Conservation (phyloP, 1,140 invertebrate genomes). For the Telenomus remus region DNA sequence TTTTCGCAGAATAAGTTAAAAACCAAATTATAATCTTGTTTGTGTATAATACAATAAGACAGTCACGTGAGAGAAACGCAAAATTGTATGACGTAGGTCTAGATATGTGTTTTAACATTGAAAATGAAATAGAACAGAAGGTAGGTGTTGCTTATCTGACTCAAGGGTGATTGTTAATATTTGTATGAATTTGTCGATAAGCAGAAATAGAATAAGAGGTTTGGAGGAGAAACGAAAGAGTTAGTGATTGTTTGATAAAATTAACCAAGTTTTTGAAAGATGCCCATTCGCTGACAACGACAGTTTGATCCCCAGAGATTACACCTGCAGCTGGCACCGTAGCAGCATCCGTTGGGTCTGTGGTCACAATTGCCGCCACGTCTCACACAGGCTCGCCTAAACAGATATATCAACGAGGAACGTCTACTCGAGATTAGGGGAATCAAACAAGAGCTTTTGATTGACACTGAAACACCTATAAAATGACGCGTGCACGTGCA, state of each 20-base stretch:
- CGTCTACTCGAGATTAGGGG: slow-evolving; percentile 81
- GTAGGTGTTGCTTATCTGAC: too few species aligned
- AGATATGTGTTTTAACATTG: too few species aligned
- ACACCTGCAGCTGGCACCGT: slow-evolving; percentile 89
- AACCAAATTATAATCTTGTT: too few species aligned
- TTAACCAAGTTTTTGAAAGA: slow-evolving; percentile 93
- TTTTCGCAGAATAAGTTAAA: too few species aligned
- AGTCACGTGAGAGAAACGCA: too few species aligned
- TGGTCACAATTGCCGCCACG: slow-evolving; percentile 89
- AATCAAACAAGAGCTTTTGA: slow-evolving; percentile 67
- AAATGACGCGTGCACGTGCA: slow-evolving; percentile 39
- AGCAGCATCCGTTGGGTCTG: slow-evolving; percentile 89
- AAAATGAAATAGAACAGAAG: too few species aligned
- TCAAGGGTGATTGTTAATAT: too few species aligned
- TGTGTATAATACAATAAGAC: too few species aligned
- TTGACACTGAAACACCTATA: slow-evolving; percentile 65
- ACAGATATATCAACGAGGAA: slow-evolving; percentile 90
- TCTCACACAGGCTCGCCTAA: slow-evolving; percentile 88
- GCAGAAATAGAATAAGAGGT: too few species aligned
- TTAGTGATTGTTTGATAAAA: not conserved
- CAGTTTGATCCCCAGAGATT: slow-evolving; percentile 94
- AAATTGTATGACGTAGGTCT: too few species aligned
- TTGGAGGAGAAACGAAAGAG: too few species aligned
- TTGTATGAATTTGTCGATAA: too few species aligned
- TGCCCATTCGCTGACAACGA: slow-evolving; percentile 89